phyloP scores from a whole-genome alignment of 37 sponge, comb jelly and placozoan species.

The Spongilla lacustris region DNA sequence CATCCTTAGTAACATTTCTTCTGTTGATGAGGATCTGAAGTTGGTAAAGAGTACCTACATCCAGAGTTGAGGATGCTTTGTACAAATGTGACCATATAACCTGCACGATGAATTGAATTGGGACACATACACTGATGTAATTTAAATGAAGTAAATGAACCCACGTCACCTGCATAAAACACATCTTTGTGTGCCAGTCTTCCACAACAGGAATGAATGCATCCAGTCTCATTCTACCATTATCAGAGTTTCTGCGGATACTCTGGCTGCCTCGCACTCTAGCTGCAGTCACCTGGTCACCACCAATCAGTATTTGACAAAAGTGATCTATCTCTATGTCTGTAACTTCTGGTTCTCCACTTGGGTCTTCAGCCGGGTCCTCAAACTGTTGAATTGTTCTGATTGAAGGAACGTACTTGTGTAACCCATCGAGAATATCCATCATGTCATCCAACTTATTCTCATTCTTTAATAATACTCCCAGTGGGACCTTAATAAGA shows the following conservation, averaged over 20 bases:
- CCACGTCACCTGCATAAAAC: neutral
- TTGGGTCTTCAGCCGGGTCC: no score
- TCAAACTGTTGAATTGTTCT: neutral
- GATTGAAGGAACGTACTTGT: constrained; percentile 7
- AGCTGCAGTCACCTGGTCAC: constrained; percentile 7
- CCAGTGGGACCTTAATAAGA: constrained; percentile 1
- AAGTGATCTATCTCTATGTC: neutral
- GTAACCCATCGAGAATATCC: neutral
- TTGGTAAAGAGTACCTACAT: constrained; percentile 14
- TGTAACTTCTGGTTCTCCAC: neutral
- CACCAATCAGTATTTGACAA: neutral
- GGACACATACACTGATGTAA: no score
- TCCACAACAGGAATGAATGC: neutral
- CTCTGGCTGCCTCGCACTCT: constrained; percentile 1
- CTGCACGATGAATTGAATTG: no score
- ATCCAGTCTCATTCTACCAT: neutral
- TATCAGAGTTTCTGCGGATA: neutral
- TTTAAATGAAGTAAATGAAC: no score
- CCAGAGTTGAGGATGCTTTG: neutral
- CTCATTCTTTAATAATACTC: constrained; percentile 7
- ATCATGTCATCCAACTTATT: neutral
- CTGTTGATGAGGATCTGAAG: constrained; percentile 14
- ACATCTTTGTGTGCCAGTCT: constrained; percentile 11
- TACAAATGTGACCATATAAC: no score
- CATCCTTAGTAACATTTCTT: neutral